Base-by-base conservation (phyloP, 2,888 invertebrate species). In the Bombylius discolor region DNA sequence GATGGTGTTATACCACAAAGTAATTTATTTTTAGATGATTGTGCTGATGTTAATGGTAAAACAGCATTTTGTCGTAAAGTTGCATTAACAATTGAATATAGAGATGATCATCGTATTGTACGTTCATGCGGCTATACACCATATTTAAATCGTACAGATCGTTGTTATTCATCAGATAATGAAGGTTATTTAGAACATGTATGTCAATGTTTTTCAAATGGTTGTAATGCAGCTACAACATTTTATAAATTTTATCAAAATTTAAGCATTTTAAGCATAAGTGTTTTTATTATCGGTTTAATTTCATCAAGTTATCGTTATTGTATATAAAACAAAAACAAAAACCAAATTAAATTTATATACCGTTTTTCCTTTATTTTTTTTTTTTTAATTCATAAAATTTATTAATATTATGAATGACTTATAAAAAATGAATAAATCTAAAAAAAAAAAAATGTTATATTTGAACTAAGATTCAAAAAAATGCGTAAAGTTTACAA, bases 51-150 rank as follows among this genome's bases (percentile, higher is more conserved):
- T 1, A 56, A 63, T 3, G 65, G 63, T 56, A 68, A 70, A 9
- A 70, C 75, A 34, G 78, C 80, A 49, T 83, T 85, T 72, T 88
- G 87, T 67, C 76, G 87, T 55, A 87, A 86, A 71, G 81, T 83
- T 47, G 75, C 79, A 1, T 79, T 84, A 64, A 80, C 78, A 62
- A 78, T 86, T 81, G 64, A 67, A 1, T 61, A 64, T 1, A 65
- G 53, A 67, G 76, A 79, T 69, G 68, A 69, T 56, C 62, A 60
- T 60, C 59, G 82, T 12, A 71, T 82, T 13, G 75, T 76, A 4
- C 75, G 84, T 11, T 75, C 76, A 56, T 86, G 86, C 62, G 85
- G 85, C 52, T 85, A 80, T 80, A 68, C 77, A 55, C 70, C 66
- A 7, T 71, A 75, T 61, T 69, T 68, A 58, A 31, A 45, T 14